Percentiles rank a stretch among this genome's conserved stretches.
Conservation (phyloP, 2,113 vertebrate species). For the Syngnathus typhle region DNA sequence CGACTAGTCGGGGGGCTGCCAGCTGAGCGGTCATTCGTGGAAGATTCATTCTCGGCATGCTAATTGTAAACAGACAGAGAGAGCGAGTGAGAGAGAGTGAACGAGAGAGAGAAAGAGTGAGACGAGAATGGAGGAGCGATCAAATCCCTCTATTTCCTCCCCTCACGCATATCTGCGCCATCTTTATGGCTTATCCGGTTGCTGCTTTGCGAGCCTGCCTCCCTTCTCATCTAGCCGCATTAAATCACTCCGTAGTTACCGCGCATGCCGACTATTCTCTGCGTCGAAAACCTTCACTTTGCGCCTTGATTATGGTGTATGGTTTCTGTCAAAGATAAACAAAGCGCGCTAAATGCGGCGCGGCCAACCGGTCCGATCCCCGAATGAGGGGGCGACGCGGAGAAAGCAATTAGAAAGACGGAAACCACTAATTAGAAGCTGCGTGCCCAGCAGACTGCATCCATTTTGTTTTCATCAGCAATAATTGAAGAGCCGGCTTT, state of each 20-base stretch:
- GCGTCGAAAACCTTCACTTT: conserved; percentile 38
- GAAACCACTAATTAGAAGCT: conserved; percentile 77
- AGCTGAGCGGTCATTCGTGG: conserved; percentile 76
- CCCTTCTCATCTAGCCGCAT: conserved; percentile 17
- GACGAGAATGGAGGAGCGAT: conserved; percentile 25
- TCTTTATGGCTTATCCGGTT: conserved; percentile 28
- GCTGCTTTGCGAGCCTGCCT: conserved; percentile 1
- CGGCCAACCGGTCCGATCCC: conserved; percentile 58
- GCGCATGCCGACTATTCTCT: conserved; percentile 1
- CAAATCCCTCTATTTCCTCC: conserved; percentile 5
- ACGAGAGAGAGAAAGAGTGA: conserved; percentile 20
- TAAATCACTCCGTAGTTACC: conserved; percentile 26
- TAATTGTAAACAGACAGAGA: conserved; percentile 78
- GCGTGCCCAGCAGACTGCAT: conserved; percentile 70
- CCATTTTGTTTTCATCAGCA: conserved; percentile 70
- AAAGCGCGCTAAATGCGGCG: conserved; percentile 60
- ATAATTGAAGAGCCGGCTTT: conserved; percentile 57
- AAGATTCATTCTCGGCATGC: conserved; percentile 77
- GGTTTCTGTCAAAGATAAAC: conserved; percentile 69
- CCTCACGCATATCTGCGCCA: conserved; percentile 19
- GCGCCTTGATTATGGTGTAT: conserved; percentile 63
- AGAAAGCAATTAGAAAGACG: conserved; percentile 70
- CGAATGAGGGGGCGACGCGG: conserved; percentile 44
- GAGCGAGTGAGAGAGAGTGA: conserved; percentile 9
- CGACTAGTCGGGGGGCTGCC: conserved; percentile 74